A percentile compares a stretch with the other conserved stretches of the same genome.
Evolutionary conservation across 35 echinoderm and acorn worm species (phyloP).

Genomic region (Apostichopus japonicus): DNA sequence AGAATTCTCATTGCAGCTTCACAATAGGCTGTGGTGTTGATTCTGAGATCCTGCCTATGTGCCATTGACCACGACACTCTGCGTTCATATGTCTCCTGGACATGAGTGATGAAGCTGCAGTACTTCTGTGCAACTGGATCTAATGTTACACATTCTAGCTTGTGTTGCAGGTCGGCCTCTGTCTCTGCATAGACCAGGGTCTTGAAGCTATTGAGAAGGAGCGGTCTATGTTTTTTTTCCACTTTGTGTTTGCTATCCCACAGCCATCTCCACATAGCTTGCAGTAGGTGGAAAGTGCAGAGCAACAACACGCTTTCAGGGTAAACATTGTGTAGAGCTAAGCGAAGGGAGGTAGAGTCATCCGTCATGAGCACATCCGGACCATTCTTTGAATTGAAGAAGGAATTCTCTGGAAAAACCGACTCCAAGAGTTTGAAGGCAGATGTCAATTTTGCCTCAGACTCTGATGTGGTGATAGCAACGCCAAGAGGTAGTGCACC

Average conservation of each 20-base stretch:
- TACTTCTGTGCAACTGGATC: slow-evolving; percentile 22
- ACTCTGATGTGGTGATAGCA: slow-evolving; percentile 54
- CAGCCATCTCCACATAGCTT: slow-evolving; percentile 80
- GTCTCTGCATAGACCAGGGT: slow-evolving; percentile 1
- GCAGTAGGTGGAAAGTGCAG: slow-evolving; percentile 70
- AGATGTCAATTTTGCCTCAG: background rate
- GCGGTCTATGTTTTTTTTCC: background rate
- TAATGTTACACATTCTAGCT: slow-evolving; percentile 17
- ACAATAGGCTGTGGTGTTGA: slow-evolving; percentile 65
- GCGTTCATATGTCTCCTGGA: slow-evolving; percentile 29
- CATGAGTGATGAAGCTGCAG: background rate
- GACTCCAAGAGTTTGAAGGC: slow-evolving; percentile 47
- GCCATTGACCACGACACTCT: slow-evolving; percentile 53
- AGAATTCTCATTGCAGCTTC: slow-evolving; percentile 72
- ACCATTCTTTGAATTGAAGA: slow-evolving; percentile 34
- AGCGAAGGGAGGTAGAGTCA: slow-evolving; percentile 50
- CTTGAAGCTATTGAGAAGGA: background rate
- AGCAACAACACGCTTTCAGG: slow-evolving; percentile 40
- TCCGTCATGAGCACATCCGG: slow-evolving; percentile 65
- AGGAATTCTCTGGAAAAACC: slow-evolving; percentile 1
- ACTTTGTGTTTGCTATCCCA: slow-evolving; percentile 64
- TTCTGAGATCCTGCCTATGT: slow-evolving; percentile 1
- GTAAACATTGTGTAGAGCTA: slow-evolving; percentile 39
- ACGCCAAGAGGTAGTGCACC: slow-evolving; percentile 65
- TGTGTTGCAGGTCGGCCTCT: slow-evolving; percentile 8